phyloP scores from a whole-genome alignment of 37 sponge, comb jelly and placozoan species.

The Halisarca cf. caerulea region DNA sequence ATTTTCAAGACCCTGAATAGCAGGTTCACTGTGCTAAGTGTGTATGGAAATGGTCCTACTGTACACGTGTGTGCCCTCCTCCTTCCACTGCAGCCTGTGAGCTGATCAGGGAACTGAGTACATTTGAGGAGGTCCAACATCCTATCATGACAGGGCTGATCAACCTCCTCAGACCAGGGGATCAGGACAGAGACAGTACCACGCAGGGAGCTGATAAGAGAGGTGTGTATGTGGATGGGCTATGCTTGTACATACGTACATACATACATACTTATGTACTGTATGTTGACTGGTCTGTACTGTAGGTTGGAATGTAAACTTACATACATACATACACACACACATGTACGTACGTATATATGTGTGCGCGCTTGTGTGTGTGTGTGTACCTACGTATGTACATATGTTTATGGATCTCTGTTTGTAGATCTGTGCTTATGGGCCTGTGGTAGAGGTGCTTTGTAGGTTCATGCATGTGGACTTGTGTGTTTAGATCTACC shows the following conservation, averaged over 20 bases:
- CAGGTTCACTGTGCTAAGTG: not conserved
- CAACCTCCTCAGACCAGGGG: constrained; percentile 56
- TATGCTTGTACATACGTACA: not conserved
- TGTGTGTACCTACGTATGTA: not conserved
- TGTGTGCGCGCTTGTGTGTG: not conserved
- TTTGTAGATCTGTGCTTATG: no score
- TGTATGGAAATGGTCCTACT: not conserved
- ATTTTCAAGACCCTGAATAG: no score
- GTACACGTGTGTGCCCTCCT: not conserved
- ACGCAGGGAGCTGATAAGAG: not conserved
- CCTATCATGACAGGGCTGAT: constrained; percentile 80
- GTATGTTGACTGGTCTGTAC: no score
- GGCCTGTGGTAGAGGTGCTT: no score
- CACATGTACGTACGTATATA: not conserved
- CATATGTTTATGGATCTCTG: no score
- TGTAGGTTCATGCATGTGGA: not conserved
- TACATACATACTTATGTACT: not conserved
- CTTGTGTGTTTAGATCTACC: no score
- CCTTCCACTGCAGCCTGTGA: constrained; percentile 47
- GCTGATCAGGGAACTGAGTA: constrained; percentile 67
- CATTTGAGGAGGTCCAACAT: constrained; percentile 80
- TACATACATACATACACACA: not conserved
- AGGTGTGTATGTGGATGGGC: no score
- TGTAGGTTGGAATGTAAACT: not conserved
- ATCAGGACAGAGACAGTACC: not conserved